These are phyloP conservation scores for Sebastes steindachneri DNA, from an alignment of 2,797 vertebrate species.

Conservation along the genomic window DNA sequence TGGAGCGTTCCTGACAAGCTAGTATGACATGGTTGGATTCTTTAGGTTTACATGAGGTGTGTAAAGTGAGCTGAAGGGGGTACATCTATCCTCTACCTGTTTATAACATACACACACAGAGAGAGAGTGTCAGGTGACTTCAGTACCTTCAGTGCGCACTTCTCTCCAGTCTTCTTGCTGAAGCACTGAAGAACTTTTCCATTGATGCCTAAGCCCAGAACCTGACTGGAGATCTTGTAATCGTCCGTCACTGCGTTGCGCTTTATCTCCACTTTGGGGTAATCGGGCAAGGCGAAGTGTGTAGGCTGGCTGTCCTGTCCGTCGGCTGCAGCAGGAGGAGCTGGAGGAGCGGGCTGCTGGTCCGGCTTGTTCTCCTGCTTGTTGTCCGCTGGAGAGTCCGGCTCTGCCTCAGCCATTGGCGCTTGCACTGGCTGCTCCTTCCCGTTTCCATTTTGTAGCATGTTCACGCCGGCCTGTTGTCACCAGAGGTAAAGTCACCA, in stretches of 20 bases:
- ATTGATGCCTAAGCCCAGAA: constrained; percentile 96
- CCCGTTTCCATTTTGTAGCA: constrained; percentile 82
- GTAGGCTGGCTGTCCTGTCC: constrained; percentile 38
- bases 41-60: too few species aligned
- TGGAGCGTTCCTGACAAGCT: too few species aligned
- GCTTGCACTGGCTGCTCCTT: constrained; percentile 57
- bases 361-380: neutral
- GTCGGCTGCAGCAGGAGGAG: neutral
- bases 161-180: constrained; percentile 90
- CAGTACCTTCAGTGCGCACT: constrained; percentile 95
- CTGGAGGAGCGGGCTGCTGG: neutral
- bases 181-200: constrained; percentile 97
- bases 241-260: constrained; percentile 95
- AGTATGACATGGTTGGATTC: too few species aligned
- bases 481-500: constrained; percentile 2
- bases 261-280: constrained; percentile 89
- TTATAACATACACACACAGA: neutral
- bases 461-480: constrained; percentile 53
- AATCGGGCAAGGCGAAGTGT: constrained; percentile 72
- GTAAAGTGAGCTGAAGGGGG: neutral
- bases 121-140: constrained; percentile 17
- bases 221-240: constrained; percentile 93
- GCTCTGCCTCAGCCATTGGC: constrained; percentile 54
- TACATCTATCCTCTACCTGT: neutral
- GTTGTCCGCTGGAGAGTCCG: constrained; percentile 38